Conservation (phyloP, 2,113 vertebrate species). For the Nerophis ophidion region DNA sequence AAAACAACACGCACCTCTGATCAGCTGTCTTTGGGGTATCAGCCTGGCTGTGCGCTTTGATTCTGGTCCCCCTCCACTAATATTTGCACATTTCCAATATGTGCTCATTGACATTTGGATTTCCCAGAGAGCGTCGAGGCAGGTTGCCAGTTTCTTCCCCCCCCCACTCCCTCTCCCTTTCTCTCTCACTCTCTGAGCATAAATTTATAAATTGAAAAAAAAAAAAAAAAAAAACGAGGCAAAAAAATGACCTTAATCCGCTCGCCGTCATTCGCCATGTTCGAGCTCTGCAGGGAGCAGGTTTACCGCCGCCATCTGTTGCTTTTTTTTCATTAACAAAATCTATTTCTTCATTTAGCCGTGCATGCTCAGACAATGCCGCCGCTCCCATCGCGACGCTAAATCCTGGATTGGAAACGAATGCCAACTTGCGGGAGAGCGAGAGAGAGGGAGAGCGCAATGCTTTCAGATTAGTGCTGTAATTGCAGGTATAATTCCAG, state of each 20-base stretch:
- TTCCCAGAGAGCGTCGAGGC: constrained; percentile 54
- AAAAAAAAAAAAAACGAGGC: constrained; percentile 62
- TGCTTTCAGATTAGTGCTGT: constrained; percentile 63
- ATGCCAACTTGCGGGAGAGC: constrained; percentile 52
- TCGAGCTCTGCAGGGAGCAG: constrained; percentile 59
- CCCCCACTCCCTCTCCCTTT: too few relatives aligned
- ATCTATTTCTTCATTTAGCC: constrained; percentile 69
- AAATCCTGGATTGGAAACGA: constrained; percentile 63
- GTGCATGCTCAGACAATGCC: constrained; percentile 64
- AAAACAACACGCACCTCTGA: constrained; percentile 26
- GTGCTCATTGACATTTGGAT: constrained; percentile 66
- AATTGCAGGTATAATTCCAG: constrained; percentile 60
- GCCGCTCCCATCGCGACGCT: constrained; percentile 52
- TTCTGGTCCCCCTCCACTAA: constrained; percentile 36
- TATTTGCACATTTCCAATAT: constrained; percentile 60
- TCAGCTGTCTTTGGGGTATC: constrained; percentile 40
- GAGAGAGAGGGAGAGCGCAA: constrained; percentile 11
- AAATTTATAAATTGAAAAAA: constrained; percentile 72
- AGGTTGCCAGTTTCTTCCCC: constrained; percentile 46
- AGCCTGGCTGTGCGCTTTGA: not conserved
- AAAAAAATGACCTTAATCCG: constrained; percentile 74
- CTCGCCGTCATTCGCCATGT: constrained; percentile 58
- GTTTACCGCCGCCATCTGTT: constrained; percentile 70
- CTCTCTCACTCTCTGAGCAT: constrained; percentile 48
- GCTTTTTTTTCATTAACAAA: constrained; percentile 75